Evolutionary conservation across 2,888 invertebrate species (phyloP), one percentile per base, ranked within the genome.

Genomic region (Drosophila mimica): DNA sequence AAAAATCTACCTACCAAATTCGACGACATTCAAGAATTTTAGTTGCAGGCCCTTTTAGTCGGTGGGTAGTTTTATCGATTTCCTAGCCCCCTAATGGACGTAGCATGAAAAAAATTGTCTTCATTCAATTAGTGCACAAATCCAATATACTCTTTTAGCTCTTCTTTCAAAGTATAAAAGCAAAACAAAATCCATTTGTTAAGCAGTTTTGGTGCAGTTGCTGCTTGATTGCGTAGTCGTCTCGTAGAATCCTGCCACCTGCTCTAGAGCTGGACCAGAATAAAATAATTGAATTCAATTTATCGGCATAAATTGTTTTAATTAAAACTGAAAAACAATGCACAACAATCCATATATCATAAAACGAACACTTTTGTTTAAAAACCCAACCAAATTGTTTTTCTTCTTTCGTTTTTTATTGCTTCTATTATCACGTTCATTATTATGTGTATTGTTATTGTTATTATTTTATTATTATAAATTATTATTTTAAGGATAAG

Each of bases 201-300:
- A 69, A 74, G 48, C 59, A 65, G 64, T 62, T 73, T 58, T 69
- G 60, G 74, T 53, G 72, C 58, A 11, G 38, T 31, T n/a, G 51
- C 31, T 48, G 48, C 20, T 38, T 61, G 31, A 46, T 46, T 46
- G 46, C 20, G 7, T 46, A 15, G 46, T 46, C 20, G 51, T 25
- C 67, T 49, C 28, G 25, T 25, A 17, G 38, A 13, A 28, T 28
- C 11, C 40, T 56, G 56, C 38, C 49, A 58, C 48, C 36, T 59
- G 53, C 58, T 25, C 57, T 46, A 49, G 17, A 64, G 52, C 56
- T 46, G 46, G 11, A 57, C 52, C 28, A 38, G 60, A 59, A 70
- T 69, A 59, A 83, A 83, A 83, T 83, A 85, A 83, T 83, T 85
- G 71, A 79, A 83, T 83, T 80, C 83, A 77, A 83, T 85, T 85